A percentile compares a stretch with the other conserved stretches of the same genome.
Conservation (phyloP, 2,113 vertebrate species). For the Psittacara wagleri region DNA sequence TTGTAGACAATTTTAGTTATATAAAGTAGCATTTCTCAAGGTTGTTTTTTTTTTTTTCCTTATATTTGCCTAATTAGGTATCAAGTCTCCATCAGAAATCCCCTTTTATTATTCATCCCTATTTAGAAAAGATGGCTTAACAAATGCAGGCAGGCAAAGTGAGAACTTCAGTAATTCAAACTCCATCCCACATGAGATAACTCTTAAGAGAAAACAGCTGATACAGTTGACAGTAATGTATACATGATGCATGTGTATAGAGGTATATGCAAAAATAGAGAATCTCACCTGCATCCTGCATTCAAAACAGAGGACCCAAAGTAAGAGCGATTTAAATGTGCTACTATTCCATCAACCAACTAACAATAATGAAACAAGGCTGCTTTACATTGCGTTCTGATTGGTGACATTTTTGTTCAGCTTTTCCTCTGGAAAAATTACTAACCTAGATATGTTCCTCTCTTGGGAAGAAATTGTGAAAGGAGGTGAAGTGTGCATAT, state of each 20-base stretch:
- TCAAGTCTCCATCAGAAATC: background rate
- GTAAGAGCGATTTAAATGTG: background rate
- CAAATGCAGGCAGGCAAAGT: background rate
- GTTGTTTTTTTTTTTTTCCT: background rate
- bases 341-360: background rate
- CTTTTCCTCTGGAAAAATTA: background rate
- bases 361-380: background rate
- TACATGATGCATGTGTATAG: fast-evolving
- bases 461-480: background rate
- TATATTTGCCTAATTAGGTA: background rate
- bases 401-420: background rate
- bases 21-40: background rate
- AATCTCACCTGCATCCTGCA: background rate
- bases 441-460: background rate
- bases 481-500: background rate
- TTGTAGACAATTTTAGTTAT: background rate
- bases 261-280: fast-evolving
- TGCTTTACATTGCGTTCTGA: fast-evolving
- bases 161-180: background rate
- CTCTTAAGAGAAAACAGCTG: background rate
- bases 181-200: fast-evolving
- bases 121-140: background rate
- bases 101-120: background rate
- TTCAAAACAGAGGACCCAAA: background rate
- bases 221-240: fast-evolving